These are phyloP conservation scores for Aphidius ervi DNA, from an alignment of 1,140 invertebrate genomes.

Conservation along the genomic window DNA sequence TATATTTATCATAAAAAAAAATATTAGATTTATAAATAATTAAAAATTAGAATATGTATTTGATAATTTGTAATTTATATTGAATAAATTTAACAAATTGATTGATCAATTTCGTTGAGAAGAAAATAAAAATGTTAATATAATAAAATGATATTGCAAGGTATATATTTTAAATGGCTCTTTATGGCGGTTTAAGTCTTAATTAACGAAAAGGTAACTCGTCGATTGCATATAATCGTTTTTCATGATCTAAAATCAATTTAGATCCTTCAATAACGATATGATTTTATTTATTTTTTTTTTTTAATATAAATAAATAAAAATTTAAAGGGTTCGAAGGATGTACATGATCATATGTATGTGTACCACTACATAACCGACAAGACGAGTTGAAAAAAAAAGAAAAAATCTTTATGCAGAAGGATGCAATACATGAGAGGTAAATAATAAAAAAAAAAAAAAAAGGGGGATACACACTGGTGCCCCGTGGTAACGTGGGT, in stretches of 20 bases:
- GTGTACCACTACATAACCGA: neutral
- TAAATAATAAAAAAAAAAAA: neutral
- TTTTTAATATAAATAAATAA: constrained; percentile 9
- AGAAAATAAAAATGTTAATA: constrained; percentile 16
- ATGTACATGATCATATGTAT: neutral
- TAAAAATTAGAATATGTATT: too few species aligned
- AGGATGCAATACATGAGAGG: constrained; percentile 17
- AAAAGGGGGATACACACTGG: neutral
- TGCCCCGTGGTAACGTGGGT: constrained; percentile 26
- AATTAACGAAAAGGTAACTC: constrained; percentile 34
- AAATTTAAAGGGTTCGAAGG: neutral
- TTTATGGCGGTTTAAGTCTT: constrained; percentile 35
- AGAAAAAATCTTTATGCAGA: constrained; percentile 9
- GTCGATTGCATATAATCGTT: constrained; percentile 34
- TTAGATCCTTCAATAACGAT: constrained; percentile 37
- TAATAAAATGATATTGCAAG: constrained; percentile 30
- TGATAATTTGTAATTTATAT: too few species aligned
- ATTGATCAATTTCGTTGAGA: neutral
- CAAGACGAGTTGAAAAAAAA: constrained; percentile 1
- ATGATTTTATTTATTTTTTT: constrained; percentile 18
- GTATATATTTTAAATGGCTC: constrained; percentile 30
- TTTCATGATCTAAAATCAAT: constrained; percentile 42
- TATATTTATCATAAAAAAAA: neutral
- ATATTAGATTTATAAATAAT: neutral
- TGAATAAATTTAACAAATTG: too few species aligned